Conservation (phyloP, 2,113 vertebrate genomes). For the Nymphicus hollandicus region DNA sequence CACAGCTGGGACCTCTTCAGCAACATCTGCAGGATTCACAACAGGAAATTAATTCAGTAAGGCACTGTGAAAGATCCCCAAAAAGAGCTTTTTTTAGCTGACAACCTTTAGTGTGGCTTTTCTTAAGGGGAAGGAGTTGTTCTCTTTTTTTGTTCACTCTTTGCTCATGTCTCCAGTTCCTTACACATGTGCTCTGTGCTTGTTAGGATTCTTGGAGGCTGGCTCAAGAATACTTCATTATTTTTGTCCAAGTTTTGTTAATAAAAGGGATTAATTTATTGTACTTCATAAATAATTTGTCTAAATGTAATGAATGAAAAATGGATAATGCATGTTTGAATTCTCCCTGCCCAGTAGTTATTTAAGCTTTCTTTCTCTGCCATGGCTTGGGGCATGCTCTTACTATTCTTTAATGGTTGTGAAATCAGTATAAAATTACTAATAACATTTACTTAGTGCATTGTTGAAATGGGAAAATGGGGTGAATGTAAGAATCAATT, state of each 20-base stretch:
- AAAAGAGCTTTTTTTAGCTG: background rate
- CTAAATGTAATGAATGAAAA: background rate
- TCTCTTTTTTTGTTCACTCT: background rate
- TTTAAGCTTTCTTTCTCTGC: background rate
- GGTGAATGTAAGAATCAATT: background rate
- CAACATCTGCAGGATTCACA: constrained; percentile 89
- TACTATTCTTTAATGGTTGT: background rate
- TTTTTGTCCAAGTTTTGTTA: background rate
- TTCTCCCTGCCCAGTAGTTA: background rate
- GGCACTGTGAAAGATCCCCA: constrained; percentile 10
- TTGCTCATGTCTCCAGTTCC: background rate
- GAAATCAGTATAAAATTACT: background rate
- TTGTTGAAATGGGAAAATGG: background rate
- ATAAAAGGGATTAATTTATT: background rate
- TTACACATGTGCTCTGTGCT: background rate
- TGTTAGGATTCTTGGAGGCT: background rate
- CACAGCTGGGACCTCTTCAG: constrained; percentile 88
- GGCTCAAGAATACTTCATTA: background rate
- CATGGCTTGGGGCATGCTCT: background rate
- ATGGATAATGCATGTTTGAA: background rate
- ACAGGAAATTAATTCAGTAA: constrained; percentile 88
- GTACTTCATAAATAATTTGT: background rate
- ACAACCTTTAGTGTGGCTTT: background rate
- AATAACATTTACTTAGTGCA: background rate
- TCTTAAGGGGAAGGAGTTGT: background rate